phyloP scores from a whole-genome alignment of 2,797 vertebrate species.

The Parauchenoglanis punctatus region DNA sequence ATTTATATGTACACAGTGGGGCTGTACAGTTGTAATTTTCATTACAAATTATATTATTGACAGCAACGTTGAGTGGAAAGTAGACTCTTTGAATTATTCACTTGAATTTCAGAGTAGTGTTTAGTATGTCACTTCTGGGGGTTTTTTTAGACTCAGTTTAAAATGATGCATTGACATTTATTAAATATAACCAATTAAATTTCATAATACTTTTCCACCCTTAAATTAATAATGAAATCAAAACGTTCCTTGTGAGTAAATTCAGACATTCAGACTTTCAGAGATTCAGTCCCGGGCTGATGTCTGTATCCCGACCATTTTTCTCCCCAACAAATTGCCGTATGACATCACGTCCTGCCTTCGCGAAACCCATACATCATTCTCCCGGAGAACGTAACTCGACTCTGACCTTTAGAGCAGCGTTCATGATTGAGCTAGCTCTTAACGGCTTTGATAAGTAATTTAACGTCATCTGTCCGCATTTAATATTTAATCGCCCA shows the following conservation, averaged over 20 bases:
- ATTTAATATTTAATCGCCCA: slow-evolving; percentile 42
- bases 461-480: slow-evolving; percentile 44
- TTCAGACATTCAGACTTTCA: not conserved
- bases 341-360: not conserved
- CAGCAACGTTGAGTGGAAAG: not conserved
- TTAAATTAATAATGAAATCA: not conserved
- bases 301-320: not conserved
- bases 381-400: not conserved
- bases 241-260: not conserved
- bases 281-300: not conserved
- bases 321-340: not conserved
- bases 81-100: not conserved
- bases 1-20: too few species aligned
- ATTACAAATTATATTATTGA: not conserved
- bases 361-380: not conserved
- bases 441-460: slow-evolving; percentile 34
- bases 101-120: not conserved
- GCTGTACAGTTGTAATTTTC: too few species aligned
- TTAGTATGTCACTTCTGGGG: not conserved
- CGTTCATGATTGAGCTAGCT: slow-evolving; percentile 2
- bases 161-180: not conserved
- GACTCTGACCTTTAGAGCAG: slow-evolving; percentile 34
- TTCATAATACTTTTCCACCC: not conserved
- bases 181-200: not conserved
- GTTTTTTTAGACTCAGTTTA: not conserved